Evolutionary conservation across 2,888 invertebrate species (phyloP).

Genomic region (Yponomeuta cagnagella): DNA sequence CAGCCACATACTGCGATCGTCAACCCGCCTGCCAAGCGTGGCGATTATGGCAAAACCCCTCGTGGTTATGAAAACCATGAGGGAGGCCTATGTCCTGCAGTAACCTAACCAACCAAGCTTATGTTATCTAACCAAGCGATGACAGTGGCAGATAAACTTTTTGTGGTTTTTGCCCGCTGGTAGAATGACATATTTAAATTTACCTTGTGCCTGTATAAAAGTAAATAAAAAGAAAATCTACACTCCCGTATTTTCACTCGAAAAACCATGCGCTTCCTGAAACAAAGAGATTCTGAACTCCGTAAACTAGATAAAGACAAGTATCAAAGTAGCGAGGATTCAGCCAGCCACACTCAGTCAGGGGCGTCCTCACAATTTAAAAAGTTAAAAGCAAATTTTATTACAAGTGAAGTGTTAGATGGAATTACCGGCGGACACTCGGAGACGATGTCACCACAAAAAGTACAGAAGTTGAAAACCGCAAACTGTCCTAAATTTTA

Average conservation of each 20-base stretch:
- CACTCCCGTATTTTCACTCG: background rate
- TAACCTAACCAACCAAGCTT: too few species aligned
- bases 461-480: background rate
- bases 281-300: background rate
- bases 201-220: too few species aligned
- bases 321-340: background rate
- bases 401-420: conserved; percentile 12
- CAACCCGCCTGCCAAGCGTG: too few species aligned
- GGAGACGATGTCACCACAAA: background rate
- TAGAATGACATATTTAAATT: too few species aligned
- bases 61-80: too few species aligned
- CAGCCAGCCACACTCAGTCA: background rate
- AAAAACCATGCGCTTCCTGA: background rate
- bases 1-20: too few species aligned
- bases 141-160: too few species aligned
- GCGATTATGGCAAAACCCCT: too few species aligned
- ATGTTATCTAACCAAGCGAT: too few species aligned
- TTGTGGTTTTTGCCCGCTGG: too few species aligned
- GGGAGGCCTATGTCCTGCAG: too few species aligned
- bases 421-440: conserved; percentile 1
- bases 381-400: conserved; percentile 13
- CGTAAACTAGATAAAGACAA: background rate
- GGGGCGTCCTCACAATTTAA: background rate
- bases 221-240: too few species aligned
- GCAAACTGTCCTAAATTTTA: background rate